These are phyloP conservation scores for Atlantisia rogersi DNA, from an alignment of 2,113 vertebrate genomes.

Conservation along the genomic window DNA sequence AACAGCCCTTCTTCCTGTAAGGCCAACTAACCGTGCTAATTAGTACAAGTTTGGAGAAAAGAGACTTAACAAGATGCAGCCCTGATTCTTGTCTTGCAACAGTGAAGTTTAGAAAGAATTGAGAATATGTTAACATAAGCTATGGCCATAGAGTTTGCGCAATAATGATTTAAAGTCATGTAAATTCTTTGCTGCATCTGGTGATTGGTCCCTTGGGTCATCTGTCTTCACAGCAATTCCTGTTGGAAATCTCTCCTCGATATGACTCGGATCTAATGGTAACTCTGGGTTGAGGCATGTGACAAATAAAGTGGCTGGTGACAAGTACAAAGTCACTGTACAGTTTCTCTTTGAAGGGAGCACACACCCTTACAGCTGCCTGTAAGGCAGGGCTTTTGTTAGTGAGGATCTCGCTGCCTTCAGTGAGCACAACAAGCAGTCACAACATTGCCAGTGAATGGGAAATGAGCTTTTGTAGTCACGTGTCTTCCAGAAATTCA, in stretches of 20 bases:
- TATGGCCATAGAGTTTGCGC: background rate
- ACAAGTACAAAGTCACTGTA: background rate
- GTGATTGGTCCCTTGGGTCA: background rate
- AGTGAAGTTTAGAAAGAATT: background rate
- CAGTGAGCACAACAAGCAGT: background rate
- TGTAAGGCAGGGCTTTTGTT: background rate
- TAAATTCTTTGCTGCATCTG: background rate
- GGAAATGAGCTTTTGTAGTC: background rate
- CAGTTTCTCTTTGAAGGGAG: background rate
- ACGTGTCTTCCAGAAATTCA: constrained; percentile 7
- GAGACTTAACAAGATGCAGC: background rate
- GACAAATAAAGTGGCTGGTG: background rate
- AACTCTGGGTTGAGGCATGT: background rate
- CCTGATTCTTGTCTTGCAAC: background rate
- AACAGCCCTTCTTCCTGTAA: background rate
- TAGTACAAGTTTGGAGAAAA: background rate
- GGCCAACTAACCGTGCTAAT: background rate
- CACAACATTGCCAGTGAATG: background rate
- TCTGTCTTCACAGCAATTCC: background rate
- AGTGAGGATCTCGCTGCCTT: background rate
- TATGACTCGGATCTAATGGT: background rate
- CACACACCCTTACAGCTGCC: background rate
- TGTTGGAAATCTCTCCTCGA: background rate
- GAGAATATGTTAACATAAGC: background rate
- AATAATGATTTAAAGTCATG: background rate